Evolutionary conservation across 2,888 invertebrate species (phyloP).

Genomic region (Icerya purchasi): DNA sequence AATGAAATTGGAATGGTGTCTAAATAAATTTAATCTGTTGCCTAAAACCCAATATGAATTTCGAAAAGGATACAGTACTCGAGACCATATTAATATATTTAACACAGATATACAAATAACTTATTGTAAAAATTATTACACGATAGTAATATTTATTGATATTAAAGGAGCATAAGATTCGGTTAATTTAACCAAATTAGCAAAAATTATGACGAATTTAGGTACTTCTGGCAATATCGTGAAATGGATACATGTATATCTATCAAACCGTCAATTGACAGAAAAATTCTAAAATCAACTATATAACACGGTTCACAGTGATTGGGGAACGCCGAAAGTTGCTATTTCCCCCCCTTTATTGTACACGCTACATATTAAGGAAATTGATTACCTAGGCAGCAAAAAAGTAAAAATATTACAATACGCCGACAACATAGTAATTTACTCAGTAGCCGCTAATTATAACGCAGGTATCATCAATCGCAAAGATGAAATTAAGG

Average conservation of each 20-base stretch:
- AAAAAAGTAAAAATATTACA: no score
- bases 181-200: background rate
- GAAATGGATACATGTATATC: background rate
- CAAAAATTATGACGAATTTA: background rate
- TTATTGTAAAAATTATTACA: background rate
- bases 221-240: background rate
- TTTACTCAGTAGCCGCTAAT: no score
- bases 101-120: background rate
- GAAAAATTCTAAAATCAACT: background rate
- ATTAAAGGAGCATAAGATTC: background rate
- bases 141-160: background rate
- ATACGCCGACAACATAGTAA: no score
- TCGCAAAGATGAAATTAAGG: no score
- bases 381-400: no score
- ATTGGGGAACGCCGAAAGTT: background rate
- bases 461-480: no score
- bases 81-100: background rate
- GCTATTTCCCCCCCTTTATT: background rate
- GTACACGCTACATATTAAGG: background rate
- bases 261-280: background rate
- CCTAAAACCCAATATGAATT: background rate
- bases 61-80: background rate
- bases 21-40: background rate
- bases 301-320: background rate
- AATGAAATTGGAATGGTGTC: background rate